A percentile compares a stretch with the other conserved stretches of the same genome.
phyloP scores from a whole-genome alignment of 2,888 invertebrate genomes.

The Schizaphis graminum region DNA sequence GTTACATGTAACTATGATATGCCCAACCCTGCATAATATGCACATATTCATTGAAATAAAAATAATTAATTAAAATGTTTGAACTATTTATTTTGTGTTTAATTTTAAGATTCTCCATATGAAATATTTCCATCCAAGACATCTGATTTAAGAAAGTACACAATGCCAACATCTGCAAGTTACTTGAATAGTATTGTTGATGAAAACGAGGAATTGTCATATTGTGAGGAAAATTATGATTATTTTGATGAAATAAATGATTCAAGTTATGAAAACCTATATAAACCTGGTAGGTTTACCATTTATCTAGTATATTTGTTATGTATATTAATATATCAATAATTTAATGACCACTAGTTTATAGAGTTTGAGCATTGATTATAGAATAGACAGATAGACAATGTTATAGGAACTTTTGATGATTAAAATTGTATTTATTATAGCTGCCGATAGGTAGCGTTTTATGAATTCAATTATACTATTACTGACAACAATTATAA shows the following conservation, averaged over 20 bases:
- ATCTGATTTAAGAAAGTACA: background rate
- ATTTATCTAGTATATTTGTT: background rate
- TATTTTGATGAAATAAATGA: background rate
- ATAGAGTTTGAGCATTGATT: background rate
- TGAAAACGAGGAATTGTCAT: background rate
- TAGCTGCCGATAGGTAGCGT: no score
- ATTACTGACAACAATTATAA: no score
- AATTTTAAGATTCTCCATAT: slow-evolving; percentile 9
- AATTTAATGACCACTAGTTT: background rate
- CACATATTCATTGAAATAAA: background rate
- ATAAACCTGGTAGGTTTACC: background rate
- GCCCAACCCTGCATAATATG: background rate
- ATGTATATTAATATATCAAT: background rate
- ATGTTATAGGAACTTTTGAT: no score
- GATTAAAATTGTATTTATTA: no score
- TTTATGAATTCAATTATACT: no score
- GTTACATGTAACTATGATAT: no score
- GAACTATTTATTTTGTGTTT: background rate
- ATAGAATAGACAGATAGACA: no score
- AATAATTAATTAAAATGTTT: background rate
- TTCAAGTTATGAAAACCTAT: background rate
- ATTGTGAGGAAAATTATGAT: background rate
- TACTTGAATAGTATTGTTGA: background rate
- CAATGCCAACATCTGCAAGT: background rate
- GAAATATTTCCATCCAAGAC: background rate